Conservation (phyloP, 2,797 vertebrate genomes). For the Phrynocephalus forsythii region DNA sequence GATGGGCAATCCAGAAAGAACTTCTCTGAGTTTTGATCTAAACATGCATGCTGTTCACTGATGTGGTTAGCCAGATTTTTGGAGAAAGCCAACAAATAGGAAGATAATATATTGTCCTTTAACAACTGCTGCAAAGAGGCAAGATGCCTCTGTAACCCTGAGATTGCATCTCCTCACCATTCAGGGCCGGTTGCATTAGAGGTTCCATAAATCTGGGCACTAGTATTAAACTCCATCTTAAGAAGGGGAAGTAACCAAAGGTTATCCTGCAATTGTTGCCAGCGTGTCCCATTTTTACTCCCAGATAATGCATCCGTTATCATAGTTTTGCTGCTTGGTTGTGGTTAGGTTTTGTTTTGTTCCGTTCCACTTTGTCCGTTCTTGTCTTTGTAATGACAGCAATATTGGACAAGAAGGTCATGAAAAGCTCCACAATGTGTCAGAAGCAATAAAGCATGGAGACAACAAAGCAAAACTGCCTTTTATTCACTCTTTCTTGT, state of each 20-base stretch:
- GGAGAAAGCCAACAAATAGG: too few species aligned
- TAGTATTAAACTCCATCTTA: too few species aligned
- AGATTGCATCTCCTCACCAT: too few species aligned
- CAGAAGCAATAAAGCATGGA: not conserved
- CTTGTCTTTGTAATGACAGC: constrained; percentile 17
- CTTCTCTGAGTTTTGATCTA: too few species aligned
- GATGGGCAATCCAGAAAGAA: too few species aligned
- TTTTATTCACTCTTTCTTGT: not conserved
- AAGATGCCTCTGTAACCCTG: too few species aligned
- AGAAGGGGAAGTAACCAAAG: not conserved
- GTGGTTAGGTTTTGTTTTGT: not conserved
- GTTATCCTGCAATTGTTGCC: not conserved
- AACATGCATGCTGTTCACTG: too few species aligned
- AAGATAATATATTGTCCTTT: too few species aligned
- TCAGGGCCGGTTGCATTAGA: too few species aligned
- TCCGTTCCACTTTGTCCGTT: not conserved
- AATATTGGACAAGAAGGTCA: not conserved
- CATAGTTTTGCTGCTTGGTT: not conserved
- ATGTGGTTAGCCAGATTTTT: too few species aligned
- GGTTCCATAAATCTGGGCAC: not conserved
- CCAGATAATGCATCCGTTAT: not conserved
- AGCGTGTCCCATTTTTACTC: not conserved
- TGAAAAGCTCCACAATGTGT: constrained; percentile 2
- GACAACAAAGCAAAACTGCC: not conserved
- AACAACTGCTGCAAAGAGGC: too few species aligned